Base-by-base conservation (phyloP, 2,113 vertebrate genomes). In the Bagarius yarrelli region DNA sequence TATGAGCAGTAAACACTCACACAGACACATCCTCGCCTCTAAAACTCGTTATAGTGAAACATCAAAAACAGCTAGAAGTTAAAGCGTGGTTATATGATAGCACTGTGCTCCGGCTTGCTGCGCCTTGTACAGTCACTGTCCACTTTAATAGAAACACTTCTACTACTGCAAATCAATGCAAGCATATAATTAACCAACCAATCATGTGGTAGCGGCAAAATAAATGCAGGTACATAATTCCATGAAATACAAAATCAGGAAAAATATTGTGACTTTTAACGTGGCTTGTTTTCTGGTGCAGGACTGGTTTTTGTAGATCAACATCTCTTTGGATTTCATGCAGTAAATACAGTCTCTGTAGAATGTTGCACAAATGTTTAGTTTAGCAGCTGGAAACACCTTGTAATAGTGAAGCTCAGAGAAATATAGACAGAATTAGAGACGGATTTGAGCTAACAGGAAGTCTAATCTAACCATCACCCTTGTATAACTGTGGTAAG, bases 1-100 rank as follows among this genome's bases (percentile, higher is more conserved):
- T 81, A 81, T 76, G 72, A 69, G 53, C 80, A 69, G 63, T 76
- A 79, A 80, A 84, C 30, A 77, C 55, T 23, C 53, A 25, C 40
- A 44, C 63, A 34, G 40, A 80, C n/a, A 50, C 40, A 55, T 81
- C 80, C 80, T 69, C 23, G 71, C 25, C 56, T 74, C 79, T 74
- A 61, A 74, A 44, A 74, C 79, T 74, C 9, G 50, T 81, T 53
- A 67, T 55, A 71, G 73, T 55, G 63, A 25, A 76, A 80, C 71
- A 80, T 80, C 72, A 80, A 76, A 83, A 76, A 36, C 64, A 27
- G 30, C 44, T 30, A 23, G 13, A 60, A 30, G 53, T 80, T 23
- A 67, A 81, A 81, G 80, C 1, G 9, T 76, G 50, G 60, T 78
- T 71, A 25, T 30, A 15, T 19, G 36, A 14, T 34, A 57, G 27